phyloP scores from a whole-genome alignment of 2,113 vertebrate genomes.

The Sturnus vulgaris region DNA sequence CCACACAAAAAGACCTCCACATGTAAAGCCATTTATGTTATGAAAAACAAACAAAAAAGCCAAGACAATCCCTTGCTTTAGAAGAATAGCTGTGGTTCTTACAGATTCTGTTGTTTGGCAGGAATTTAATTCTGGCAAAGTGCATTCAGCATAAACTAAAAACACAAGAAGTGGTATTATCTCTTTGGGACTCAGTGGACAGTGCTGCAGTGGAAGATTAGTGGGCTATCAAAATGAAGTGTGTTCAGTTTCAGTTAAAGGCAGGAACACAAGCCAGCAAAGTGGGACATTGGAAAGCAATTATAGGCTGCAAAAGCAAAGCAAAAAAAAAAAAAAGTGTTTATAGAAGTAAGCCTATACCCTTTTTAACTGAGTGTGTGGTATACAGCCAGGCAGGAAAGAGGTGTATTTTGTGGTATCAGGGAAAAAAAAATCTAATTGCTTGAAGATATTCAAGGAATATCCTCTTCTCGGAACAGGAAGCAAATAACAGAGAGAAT shows the following conservation, averaged over 20 bases:
- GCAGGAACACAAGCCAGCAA: background rate
- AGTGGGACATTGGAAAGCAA: background rate
- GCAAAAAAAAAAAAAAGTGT: background rate
- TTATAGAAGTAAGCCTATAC: background rate
- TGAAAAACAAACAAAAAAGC: background rate
- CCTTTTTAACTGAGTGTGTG: background rate
- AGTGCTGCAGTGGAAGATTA: constrained; percentile 18
- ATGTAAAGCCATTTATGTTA: background rate
- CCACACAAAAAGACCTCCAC: background rate
- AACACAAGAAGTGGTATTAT: background rate
- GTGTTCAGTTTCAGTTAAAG: background rate
- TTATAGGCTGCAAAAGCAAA: background rate
- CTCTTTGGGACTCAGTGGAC: background rate
- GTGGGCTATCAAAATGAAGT: background rate
- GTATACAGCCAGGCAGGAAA: background rate
- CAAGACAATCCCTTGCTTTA: background rate
- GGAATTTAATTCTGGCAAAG: background rate
- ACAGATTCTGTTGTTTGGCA: background rate
- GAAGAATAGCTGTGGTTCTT: background rate
- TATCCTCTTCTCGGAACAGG: background rate
- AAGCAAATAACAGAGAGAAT: background rate
- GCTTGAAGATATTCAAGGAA: background rate
- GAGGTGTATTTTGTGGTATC: background rate
- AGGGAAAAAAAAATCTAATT: background rate
- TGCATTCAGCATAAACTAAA: background rate